A percentile compares a stretch with the other conserved stretches of the same genome.
Evolutionary conservation across 2,888 invertebrate species (phyloP).

Genomic region (Brachynemurus nebulosus): DNA sequence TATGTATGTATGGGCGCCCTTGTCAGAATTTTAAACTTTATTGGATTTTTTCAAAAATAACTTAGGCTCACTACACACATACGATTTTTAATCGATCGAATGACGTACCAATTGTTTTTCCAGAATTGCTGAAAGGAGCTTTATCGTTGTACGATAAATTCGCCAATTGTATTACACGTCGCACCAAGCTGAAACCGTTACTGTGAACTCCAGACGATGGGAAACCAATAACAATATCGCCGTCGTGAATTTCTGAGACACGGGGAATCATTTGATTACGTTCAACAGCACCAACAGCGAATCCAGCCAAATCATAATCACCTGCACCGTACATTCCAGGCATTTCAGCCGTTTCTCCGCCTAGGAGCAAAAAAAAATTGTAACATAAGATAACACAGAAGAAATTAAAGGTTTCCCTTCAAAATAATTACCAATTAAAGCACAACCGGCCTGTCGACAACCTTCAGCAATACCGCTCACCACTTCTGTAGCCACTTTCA

Average conservation of each 20-base stretch:
- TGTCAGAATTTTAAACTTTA: too few relatives aligned
- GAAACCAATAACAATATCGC: conserved; percentile 74
- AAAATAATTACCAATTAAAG: conserved; percentile 57
- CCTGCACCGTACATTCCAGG: conserved; percentile 79
- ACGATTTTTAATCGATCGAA: too few relatives aligned
- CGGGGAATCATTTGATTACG: conserved; percentile 54
- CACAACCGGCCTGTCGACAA: conserved; percentile 73
- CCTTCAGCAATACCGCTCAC: conserved; percentile 80
- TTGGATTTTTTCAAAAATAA: too few relatives aligned
- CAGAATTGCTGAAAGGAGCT: conserved; percentile 55
- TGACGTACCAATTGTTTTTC: conserved; percentile 54
- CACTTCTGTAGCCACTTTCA: conserved; percentile 60
- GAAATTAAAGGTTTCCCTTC: background rate
- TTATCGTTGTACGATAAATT: conserved; percentile 50
- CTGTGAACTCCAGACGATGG: conserved; percentile 88
- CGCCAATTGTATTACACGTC: conserved; percentile 56
- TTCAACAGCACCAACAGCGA: conserved; percentile 88
- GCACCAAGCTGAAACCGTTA: conserved; percentile 84
- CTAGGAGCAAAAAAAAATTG: conserved; percentile 31
- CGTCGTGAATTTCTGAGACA: conserved; percentile 45
- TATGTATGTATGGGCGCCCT: too few relatives aligned
- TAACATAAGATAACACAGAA: background rate
- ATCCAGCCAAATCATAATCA: conserved; percentile 93
- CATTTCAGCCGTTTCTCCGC: conserved; percentile 96
- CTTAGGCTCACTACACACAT: too few relatives aligned